Conservation (phyloP, 2,113 vertebrate species). For the Poeciliopsis prolifica region DNA sequence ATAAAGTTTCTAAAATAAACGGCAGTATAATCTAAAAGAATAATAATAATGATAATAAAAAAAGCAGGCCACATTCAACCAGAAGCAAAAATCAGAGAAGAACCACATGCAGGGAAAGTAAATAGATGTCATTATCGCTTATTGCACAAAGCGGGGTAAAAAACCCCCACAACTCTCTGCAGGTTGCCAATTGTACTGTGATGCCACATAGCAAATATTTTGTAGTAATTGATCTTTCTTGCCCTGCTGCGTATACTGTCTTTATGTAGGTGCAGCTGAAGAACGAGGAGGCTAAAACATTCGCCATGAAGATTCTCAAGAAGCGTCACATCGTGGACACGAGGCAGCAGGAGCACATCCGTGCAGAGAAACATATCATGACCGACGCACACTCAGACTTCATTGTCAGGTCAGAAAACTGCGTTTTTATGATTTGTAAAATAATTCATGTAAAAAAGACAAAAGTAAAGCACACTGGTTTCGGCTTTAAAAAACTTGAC, state of each 20-base stretch:
- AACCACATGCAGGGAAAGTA: neutral
- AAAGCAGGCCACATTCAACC: neutral
- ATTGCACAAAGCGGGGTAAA: neutral
- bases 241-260: neutral
- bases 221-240: neutral
- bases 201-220: no score
- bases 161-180: no score
- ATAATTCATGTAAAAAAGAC: neutral
- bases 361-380: conserved; percentile 97
- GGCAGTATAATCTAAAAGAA: neutral
- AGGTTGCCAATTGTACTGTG: neutral
- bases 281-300: conserved; percentile 90
- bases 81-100: neutral
- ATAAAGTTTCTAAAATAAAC: neutral
- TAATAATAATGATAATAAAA: neutral
- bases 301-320: conserved; percentile 98
- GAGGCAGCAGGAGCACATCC: conserved; percentile 95
- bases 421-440: neutral
- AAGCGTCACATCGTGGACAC: conserved; percentile 96
- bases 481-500: neutral
- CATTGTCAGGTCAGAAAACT: conserved; percentile 87
- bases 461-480: neutral
- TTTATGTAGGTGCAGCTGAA: conserved; percentile 91
- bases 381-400: conserved; percentile 93
- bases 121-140: neutral